Evolutionary conservation across 2,888 invertebrate genomes (phyloP).

Genomic region (Andrena hattorfiana): DNA sequence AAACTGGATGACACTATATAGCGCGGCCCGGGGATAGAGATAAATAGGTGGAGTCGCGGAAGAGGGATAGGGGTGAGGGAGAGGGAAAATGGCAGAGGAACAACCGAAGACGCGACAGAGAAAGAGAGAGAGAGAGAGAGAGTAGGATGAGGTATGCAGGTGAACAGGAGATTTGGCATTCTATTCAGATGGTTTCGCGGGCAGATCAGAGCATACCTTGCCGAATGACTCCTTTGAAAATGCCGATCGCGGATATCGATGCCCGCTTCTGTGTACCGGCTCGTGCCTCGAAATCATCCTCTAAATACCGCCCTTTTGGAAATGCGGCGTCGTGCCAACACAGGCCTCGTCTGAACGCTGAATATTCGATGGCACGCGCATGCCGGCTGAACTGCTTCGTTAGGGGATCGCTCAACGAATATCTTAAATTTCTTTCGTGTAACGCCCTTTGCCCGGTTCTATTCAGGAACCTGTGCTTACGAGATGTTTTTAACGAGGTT

Average conservation of each 20-base stretch:
- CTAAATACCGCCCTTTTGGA: constrained; percentile 69
- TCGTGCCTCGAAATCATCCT: constrained; percentile 76
- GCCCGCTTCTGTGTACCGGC: constrained; percentile 70
- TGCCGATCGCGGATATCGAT: constrained; percentile 71
- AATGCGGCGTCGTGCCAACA: constrained; percentile 53
- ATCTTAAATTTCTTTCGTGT: constrained; percentile 46
- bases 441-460: not conserved
- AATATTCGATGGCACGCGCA: constrained; percentile 30
- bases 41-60: constrained; percentile 3
- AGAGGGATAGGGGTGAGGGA: constrained; percentile 20
- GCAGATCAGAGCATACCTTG: constrained; percentile 71
- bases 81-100: constrained; percentile 6
- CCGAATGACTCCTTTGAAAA: constrained; percentile 77
- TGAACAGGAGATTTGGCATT: constrained; percentile 70
- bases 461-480: not conserved
- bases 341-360: constrained; percentile 42
- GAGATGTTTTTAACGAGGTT: no score
- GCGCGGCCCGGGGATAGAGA: constrained; percentile 5
- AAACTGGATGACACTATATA: constrained; percentile 16
- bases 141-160: not conserved
- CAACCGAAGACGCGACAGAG: constrained; percentile 13
- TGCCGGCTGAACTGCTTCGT: constrained; percentile 27
- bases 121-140: not conserved
- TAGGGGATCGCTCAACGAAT: constrained; percentile 51
- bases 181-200: constrained; percentile 71